These are phyloP conservation scores for Dexiosoma caninum DNA, from an alignment of 2,888 invertebrate species.

Conservation along the genomic window DNA sequence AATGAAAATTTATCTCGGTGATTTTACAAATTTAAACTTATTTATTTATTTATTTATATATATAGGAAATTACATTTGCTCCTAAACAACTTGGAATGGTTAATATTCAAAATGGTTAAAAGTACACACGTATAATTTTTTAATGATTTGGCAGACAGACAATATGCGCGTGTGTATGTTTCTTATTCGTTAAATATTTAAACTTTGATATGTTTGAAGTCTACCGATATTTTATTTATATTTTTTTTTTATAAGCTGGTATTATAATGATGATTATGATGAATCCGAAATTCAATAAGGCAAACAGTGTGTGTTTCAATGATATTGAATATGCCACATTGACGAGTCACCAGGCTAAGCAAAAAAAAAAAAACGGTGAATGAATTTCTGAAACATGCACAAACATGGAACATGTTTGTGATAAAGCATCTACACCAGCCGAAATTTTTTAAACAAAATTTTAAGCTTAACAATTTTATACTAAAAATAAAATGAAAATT, in stretches of 20 bases:
- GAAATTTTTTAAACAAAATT: not conserved
- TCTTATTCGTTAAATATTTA: constrained; percentile 6
- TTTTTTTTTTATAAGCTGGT: not conserved
- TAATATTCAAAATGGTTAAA: not conserved
- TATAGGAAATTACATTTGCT: not conserved
- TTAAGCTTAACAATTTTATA: constrained; percentile 18
- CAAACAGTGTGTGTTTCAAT: not conserved
- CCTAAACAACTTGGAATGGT: not conserved
- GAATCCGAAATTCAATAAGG: not conserved
- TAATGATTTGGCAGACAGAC: constrained; percentile 7
- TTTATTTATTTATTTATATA: too few species aligned
- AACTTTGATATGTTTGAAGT: constrained; percentile 44
- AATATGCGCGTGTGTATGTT: not conserved
- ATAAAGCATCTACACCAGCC: not conserved
- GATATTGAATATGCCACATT: not conserved
- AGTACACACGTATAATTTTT: not conserved
- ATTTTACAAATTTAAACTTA: too few species aligned
- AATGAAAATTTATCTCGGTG: too few species aligned
- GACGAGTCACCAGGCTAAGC: not conserved
- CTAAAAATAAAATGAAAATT: constrained; percentile 8
- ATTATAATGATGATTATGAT: constrained; percentile 4
- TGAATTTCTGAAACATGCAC: not conserved
- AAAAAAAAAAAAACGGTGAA: not conserved
- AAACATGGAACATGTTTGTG: not conserved
- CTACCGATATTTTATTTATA: constrained; percentile 16